Evolutionary conservation across 2,797 vertebrate species (phyloP).

Genomic region (Nasua narica): DNA sequence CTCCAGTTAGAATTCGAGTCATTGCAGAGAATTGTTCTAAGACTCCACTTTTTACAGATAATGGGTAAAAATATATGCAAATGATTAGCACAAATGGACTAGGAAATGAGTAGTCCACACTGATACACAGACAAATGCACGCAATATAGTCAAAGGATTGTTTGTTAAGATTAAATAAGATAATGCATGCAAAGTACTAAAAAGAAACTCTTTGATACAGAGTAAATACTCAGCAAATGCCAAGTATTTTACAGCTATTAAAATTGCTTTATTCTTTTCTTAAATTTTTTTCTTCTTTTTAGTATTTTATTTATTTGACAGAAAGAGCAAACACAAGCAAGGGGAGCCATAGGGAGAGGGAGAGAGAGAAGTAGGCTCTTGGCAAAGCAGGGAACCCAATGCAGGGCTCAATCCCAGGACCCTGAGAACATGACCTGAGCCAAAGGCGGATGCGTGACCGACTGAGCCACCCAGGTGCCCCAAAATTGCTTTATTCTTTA

Average conservation of each 20-base stretch:
- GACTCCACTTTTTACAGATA: background rate
- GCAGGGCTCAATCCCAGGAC: too few relatives aligned
- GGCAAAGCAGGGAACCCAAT: too few relatives aligned
- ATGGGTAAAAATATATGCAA: background rate
- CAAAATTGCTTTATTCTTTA: background rate
- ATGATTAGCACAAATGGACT: background rate
- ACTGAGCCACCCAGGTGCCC: too few relatives aligned
- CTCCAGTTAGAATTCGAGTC: background rate
- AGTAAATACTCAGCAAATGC: background rate
- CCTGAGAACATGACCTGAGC: too few relatives aligned
- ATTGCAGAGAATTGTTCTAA: background rate
- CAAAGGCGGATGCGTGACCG: too few relatives aligned
- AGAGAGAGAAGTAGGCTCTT: too few relatives aligned
- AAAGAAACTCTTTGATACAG: background rate
- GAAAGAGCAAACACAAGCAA: too few relatives aligned
- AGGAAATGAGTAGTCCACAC: background rate
- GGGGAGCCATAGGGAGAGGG: too few relatives aligned
- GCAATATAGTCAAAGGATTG: background rate
- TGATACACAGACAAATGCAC: background rate
- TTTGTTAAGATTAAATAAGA: background rate
- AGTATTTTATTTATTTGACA: too few relatives aligned
- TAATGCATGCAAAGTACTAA: background rate
- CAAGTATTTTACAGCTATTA: constrained; percentile 12
- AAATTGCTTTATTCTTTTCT: background rate
- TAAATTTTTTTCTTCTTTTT: too few relatives aligned